These are phyloP conservation scores for Aphodius granarius DNA, from an alignment of 2,888 invertebrate species.

Conservation along the genomic window DNA sequence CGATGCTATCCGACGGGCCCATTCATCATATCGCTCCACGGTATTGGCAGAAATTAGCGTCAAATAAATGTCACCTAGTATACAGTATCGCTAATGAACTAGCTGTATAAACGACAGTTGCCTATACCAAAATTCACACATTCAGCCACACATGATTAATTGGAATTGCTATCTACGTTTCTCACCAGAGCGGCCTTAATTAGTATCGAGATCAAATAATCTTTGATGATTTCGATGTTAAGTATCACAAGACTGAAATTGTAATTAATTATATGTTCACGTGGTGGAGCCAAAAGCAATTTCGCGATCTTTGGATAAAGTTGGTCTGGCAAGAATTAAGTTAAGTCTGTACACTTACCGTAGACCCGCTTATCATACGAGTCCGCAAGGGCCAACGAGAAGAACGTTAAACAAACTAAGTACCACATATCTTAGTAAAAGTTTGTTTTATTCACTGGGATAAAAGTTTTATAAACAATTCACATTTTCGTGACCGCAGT, in stretches of 20 bases:
- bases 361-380: constrained; percentile 43
- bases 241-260: neutral
- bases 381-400: constrained; percentile 34
- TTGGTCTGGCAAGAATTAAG: neutral
- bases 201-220: neutral
- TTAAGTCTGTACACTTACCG: constrained; percentile 37
- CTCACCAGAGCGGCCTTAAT: neutral
- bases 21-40: neutral
- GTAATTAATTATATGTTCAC: neutral
- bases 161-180: neutral
- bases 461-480: constrained; percentile 24
- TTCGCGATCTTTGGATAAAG: neutral
- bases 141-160: neutral
- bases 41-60: constrained; percentile 18
- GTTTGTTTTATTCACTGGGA: constrained; percentile 35
- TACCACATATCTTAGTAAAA: constrained; percentile 37
- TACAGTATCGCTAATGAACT: constrained; percentile 18
- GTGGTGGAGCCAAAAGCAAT: neutral
- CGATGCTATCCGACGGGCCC: neutral
- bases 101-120: constrained; percentile 8
- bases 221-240: neutral
- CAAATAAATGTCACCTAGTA: constrained; percentile 21
- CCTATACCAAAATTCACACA: neutral
- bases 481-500: constrained; percentile 11
- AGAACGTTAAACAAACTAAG: constrained; percentile 24